Conservation (phyloP, 53 echinoderm and acorn worm genomes). For the Hippasteria phrygiana region DNA sequence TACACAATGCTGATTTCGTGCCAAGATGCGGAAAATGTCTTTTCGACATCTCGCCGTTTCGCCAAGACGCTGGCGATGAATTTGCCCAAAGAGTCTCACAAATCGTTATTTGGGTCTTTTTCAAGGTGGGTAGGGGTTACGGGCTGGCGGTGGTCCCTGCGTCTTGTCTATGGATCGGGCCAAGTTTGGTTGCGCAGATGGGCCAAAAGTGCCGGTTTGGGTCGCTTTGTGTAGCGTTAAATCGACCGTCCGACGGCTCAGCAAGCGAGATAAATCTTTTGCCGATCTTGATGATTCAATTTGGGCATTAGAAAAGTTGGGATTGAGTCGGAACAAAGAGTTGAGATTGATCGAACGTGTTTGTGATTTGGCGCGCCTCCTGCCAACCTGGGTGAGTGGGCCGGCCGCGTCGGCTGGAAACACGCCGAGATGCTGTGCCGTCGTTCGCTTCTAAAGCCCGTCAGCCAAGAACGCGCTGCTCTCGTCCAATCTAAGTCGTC, state of each 20-base stretch:
- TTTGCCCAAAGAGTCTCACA: constrained; percentile 39
- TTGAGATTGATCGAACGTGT: constrained; percentile 52
- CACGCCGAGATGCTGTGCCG: constrained; percentile 43
- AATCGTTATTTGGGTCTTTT: constrained; percentile 57
- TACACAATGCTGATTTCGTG: constrained; percentile 57
- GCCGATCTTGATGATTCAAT: constrained; percentile 77
- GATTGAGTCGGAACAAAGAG: constrained; percentile 77
- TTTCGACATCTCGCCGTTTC: constrained; percentile 67
- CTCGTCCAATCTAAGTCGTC: constrained; percentile 63
- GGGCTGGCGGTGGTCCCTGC: constrained; percentile 35
- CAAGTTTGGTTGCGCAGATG: constrained; percentile 56
- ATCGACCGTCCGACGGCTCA: constrained; percentile 49
- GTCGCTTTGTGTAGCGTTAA: constrained; percentile 52
- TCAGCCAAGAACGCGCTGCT: constrained; percentile 60
- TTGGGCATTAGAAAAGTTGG: constrained; percentile 68
- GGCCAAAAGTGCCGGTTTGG: constrained; percentile 40
- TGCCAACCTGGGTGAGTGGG: constrained; percentile 53
- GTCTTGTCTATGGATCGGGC: constrained; percentile 38
- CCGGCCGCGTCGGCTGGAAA: constrained; percentile 41
- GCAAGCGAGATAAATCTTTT: constrained; percentile 58
- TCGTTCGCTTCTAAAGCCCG: constrained; percentile 58
- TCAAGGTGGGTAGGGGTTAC: constrained; percentile 57
- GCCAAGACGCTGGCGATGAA: constrained; percentile 63
- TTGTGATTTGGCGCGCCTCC: constrained; percentile 48
- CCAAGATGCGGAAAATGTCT: constrained; percentile 64